Evolutionary conservation across 92 coral and sea anemone species (phyloP).

Genomic region (Blastomussa wellsi): DNA sequence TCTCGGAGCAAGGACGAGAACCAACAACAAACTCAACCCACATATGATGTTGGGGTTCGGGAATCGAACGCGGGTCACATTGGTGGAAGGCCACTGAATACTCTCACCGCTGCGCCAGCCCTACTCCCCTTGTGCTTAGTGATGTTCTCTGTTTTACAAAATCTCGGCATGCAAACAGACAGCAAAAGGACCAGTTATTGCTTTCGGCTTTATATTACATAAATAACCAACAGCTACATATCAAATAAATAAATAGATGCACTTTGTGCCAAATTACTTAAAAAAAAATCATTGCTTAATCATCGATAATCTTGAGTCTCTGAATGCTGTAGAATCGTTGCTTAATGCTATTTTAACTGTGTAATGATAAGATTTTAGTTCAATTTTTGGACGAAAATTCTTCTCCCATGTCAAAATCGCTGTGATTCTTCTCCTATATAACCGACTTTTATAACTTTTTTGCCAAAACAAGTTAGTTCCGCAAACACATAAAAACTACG

Average conservation of each 20-base stretch:
- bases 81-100: no score
- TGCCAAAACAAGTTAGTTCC: not conserved
- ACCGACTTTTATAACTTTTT: not conserved
- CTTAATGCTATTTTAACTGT: not conserved
- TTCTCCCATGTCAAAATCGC: not conserved
- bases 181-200: not conserved
- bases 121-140: no score
- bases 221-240: constrained; percentile 44
- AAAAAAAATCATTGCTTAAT: constrained; percentile 11
- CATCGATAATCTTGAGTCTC: constrained; percentile 15
- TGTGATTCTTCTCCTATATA: no score
- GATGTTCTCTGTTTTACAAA: not conserved
- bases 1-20: no score
- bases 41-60: no score
- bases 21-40: no score
- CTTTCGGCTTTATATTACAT: constrained; percentile 6
- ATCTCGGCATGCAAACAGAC: not conserved
- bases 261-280: constrained; percentile 48
- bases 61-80: no score
- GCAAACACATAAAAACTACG: no score
- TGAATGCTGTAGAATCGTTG: not conserved
- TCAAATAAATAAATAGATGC: constrained; percentile 44
- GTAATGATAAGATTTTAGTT: not conserved
- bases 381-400: not conserved
- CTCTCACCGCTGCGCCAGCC: no score